These are phyloP conservation scores for Athalia circularis DNA, from an alignment of 2,888 invertebrate species.

Conservation along the genomic window DNA sequence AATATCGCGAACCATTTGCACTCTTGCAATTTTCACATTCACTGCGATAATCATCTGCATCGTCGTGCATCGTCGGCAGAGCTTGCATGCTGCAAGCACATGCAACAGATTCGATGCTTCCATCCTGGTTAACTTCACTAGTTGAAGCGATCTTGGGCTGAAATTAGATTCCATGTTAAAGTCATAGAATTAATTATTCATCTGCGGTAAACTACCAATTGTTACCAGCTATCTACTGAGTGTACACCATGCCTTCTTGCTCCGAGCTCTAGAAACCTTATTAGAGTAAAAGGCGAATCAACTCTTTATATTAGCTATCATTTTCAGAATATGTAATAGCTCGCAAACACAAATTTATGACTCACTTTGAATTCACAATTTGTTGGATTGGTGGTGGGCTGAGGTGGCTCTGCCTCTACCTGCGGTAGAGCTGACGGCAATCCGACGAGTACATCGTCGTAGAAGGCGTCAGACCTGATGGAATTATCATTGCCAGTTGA, in stretches of 20 bases:
- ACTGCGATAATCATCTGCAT: slow-evolving; percentile 85
- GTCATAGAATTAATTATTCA: background rate
- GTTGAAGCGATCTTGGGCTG: slow-evolving; percentile 67
- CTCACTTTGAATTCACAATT: slow-evolving; percentile 58
- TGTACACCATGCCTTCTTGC: too few species aligned
- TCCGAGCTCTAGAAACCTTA: background rate
- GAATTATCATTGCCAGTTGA: slow-evolving; percentile 55
- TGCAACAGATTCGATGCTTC: slow-evolving; percentile 71
- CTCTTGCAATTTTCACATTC: slow-evolving; percentile 92
- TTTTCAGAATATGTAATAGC: too few species aligned
- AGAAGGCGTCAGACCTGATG: slow-evolving; percentile 64
- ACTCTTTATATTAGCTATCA: background rate
- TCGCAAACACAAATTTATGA: background rate
- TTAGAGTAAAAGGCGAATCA: background rate
- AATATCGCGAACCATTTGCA: slow-evolving; percentile 82
- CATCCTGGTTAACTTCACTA: slow-evolving; percentile 69
- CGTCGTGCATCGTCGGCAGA: slow-evolving; percentile 74
- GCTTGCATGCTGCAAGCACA: slow-evolving; percentile 71
- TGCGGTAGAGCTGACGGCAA: slow-evolving; percentile 56
- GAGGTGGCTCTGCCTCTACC: slow-evolving; percentile 52
- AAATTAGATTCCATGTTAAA: slow-evolving; percentile 41
- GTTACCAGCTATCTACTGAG: too few species aligned
- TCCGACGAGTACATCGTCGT: slow-evolving; percentile 63
- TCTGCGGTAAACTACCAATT: too few species aligned
- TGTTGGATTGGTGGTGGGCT: background rate